Conservation (phyloP, 92 coral and sea anemone species). For the Paramuricea clavata region DNA sequence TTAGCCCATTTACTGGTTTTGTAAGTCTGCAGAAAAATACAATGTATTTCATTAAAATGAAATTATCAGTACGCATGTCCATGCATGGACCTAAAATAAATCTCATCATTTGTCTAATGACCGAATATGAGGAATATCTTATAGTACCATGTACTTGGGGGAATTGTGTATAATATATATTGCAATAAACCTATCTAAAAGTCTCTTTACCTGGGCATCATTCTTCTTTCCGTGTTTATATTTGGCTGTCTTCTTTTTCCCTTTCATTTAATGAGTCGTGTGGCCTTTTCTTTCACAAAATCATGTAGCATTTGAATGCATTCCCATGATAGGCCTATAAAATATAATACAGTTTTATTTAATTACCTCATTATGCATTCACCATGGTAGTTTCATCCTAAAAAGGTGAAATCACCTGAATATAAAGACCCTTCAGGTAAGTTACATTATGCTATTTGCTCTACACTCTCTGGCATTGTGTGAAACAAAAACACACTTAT, state of each 20-base stretch:
- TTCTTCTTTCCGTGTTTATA: not conserved
- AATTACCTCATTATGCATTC: not conserved
- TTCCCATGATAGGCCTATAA: conserved; percentile 19
- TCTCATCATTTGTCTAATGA: not conserved
- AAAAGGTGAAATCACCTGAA: too few relatives aligned
- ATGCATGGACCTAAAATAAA: not conserved
- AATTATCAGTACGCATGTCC: not conserved
- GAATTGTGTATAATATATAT: not conserved
- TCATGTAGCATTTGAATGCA: conserved; percentile 9
- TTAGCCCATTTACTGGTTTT: conserved; percentile 24
- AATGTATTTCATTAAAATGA: not conserved
- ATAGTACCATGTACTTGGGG: too few relatives aligned
- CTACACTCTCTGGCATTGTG: not conserved
- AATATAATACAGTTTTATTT: not conserved
- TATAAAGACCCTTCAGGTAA: not conserved
- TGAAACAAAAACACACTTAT: not conserved
- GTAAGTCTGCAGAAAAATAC: not conserved
- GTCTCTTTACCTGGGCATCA: not conserved
- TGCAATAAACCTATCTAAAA: not conserved
- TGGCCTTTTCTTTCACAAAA: conserved; percentile 31
- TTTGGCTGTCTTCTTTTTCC: conserved; percentile 19
- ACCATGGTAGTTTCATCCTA: too few relatives aligned
- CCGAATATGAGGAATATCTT: too few relatives aligned
- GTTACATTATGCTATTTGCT: not conserved
- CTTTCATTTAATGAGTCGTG: conserved; percentile 6